phyloP scores from a whole-genome alignment of 2,113 vertebrate genomes.

The Crocuta crocuta region DNA sequence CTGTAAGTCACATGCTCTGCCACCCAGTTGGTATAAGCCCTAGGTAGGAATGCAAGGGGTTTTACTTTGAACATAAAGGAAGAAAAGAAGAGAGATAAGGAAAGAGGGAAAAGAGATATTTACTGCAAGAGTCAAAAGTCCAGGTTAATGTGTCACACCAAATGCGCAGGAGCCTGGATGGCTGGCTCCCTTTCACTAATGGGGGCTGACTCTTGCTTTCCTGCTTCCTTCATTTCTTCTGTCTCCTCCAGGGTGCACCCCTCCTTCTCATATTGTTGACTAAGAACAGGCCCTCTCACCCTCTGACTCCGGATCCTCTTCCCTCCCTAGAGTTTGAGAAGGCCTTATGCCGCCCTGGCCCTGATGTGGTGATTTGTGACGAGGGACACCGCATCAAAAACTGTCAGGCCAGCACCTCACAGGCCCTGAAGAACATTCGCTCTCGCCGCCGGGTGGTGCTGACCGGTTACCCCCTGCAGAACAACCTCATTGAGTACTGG shows the following conservation, averaged over 20 bases:
- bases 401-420: conserved; percentile 98
- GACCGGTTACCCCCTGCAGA: conserved; percentile 97
- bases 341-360: conserved; percentile 95
- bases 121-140: neutral
- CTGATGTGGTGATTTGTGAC: conserved; percentile 98
- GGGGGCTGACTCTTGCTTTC: conserved; percentile 77
- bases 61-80: neutral
- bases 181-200: conserved; percentile 47
- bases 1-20: neutral
- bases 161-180: neutral
- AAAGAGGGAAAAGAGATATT: neutral
- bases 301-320: conserved; percentile 79
- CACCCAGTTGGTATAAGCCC: neutral
- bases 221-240: conserved; percentile 79
- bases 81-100: neutral
- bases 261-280: conserved; percentile 76
- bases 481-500: conserved; percentile 99
- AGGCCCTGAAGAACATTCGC: conserved; percentile 98
- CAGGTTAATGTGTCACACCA: neutral
- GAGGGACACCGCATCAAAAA: conserved; percentile 99
- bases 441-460: conserved; percentile 96
- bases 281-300: conserved; percentile 76
- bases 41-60: neutral
- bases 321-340: conserved; percentile 94
- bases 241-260: conserved; percentile 78